These are phyloP conservation scores for Podilymbus podiceps DNA, from an alignment of 2,113 vertebrate species.

Conservation along the genomic window DNA sequence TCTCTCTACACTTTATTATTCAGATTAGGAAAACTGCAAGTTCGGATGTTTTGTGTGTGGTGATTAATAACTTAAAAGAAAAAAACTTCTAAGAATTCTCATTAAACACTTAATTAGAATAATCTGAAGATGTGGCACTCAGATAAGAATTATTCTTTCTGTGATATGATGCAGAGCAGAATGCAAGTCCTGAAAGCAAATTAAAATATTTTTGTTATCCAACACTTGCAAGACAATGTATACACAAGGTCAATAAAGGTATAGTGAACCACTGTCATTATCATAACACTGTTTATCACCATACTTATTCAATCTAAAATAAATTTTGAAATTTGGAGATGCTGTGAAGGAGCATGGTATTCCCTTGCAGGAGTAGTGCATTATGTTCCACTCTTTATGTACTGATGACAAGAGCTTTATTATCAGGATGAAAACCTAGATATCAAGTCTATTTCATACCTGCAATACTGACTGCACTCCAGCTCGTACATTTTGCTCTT, in stretches of 20 bases:
- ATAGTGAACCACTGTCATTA: not conserved
- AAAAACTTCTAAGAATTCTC: not conserved
- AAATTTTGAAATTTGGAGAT: not conserved
- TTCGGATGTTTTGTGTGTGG: not conserved
- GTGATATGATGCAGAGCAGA: not conserved
- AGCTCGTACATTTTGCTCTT: conserved; percentile 88
- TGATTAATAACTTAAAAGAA: not conserved
- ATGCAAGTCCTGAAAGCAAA: not conserved
- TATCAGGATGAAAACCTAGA: not conserved
- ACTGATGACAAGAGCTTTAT: not conserved
- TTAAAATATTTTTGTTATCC: not conserved
- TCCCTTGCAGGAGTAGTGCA: not conserved
- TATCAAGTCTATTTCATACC: conserved; percentile 68
- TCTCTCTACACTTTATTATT: not conserved
- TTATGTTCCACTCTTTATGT: not conserved
- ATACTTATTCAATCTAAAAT: not conserved
- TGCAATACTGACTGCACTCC: conserved; percentile 92
- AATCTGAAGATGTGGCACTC: not conserved
- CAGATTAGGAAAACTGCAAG: not conserved
- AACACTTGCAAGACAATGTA: not conserved
- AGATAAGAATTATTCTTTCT: not conserved
- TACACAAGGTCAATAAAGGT: not conserved
- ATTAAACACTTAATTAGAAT: not conserved
- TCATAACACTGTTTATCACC: not conserved
- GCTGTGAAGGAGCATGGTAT: not conserved